Conservation (phyloP, 2,888 invertebrate species). For the Operophtera brumata region DNA sequence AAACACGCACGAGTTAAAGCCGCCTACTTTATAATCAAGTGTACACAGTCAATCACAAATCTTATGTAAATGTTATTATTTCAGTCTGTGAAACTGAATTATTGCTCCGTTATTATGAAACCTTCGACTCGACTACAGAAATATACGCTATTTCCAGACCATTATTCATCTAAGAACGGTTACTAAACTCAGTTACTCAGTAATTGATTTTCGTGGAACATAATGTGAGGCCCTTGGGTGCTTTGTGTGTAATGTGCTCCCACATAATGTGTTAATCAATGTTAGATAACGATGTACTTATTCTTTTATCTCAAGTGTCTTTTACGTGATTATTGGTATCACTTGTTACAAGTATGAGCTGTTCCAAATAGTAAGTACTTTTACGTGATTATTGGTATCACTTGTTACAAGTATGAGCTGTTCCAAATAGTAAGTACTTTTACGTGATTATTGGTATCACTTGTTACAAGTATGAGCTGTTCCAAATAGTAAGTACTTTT, state of each 20-base stretch:
- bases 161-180: slow-evolving; percentile 5
- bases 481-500: too few relatives aligned
- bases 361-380: too few relatives aligned
- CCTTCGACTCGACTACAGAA: slow-evolving; percentile 1
- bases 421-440: too few relatives aligned
- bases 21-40: neutral
- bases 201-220: slow-evolving; percentile 13
- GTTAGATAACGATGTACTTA: neutral
- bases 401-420: too few relatives aligned
- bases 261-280: slow-evolving; percentile 1
- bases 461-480: too few relatives aligned
- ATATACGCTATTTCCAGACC: slow-evolving; percentile 7
- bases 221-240: neutral
- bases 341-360: too few relatives aligned
- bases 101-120: slow-evolving; percentile 2
- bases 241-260: neutral
- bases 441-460: too few relatives aligned
- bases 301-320: neutral
- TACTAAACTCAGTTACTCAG: neutral
- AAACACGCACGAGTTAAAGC: slow-evolving; percentile 1
- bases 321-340: neutral
- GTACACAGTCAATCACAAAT: neutral
- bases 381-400: too few relatives aligned
- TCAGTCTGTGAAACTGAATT: slow-evolving; percentile 3
- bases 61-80: slow-evolving; percentile 7